These are phyloP conservation scores for Syngnathus typhle DNA, from an alignment of 2,113 vertebrate species.

Conservation along the genomic window DNA sequence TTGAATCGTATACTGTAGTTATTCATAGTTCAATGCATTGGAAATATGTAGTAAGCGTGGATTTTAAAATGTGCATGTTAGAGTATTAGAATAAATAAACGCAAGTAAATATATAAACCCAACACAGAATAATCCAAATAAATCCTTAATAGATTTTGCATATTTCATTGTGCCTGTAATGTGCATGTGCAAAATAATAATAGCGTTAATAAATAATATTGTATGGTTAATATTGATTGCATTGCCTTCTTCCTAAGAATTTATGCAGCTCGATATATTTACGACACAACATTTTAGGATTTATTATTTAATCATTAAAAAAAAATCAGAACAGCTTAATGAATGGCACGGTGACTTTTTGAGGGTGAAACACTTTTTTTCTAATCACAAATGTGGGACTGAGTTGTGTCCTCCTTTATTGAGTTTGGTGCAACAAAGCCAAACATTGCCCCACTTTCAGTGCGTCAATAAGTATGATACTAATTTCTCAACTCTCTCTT, in stretches of 20 bases:
- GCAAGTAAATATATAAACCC: neutral
- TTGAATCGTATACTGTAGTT: neutral
- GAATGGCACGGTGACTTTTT: neutral
- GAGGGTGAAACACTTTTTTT: neutral
- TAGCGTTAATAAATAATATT: too few relatives aligned
- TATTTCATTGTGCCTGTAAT: neutral
- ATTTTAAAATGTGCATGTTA: neutral
- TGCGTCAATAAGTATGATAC: conserved; percentile 6
- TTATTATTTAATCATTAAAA: neutral
- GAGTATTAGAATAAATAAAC: neutral
- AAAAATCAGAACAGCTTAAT: neutral
- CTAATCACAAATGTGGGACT: neutral
- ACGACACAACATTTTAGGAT: too few relatives aligned
- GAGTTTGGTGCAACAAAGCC: conserved; percentile 16
- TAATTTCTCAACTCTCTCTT: conserved; percentile 27
- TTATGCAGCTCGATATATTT: too few relatives aligned
- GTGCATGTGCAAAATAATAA: too few relatives aligned
- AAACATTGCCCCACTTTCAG: conserved; percentile 17
- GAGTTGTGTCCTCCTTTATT: neutral
- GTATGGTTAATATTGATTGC: too few relatives aligned
- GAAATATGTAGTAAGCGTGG: neutral
- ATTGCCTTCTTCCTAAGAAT: too few relatives aligned
- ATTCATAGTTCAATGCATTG: neutral
- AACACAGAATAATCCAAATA: neutral
- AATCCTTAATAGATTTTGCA: neutral